phyloP scores from a whole-genome alignment of 2,797 vertebrate species.

The Pangasius macronema region DNA sequence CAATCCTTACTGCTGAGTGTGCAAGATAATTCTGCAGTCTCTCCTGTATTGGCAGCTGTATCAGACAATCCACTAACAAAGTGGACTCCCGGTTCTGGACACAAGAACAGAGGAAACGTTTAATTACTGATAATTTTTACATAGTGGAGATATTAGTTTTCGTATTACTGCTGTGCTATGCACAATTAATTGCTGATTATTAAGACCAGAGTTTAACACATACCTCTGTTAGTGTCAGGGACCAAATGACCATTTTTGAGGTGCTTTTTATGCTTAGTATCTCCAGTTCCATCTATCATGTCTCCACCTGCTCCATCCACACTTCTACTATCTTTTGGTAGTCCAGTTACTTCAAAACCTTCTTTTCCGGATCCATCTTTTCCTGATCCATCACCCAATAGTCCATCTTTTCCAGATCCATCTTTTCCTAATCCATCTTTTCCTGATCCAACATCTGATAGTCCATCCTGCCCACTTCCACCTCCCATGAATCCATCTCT shows the following conservation, averaged over 20 bases:
- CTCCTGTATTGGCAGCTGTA: conserved; percentile 69
- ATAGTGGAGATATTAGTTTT: background rate
- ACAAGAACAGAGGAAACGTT: conserved; percentile 19
- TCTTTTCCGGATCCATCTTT: conserved; percentile 34
- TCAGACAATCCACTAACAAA: conserved; percentile 80
- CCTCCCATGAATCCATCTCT: conserved; percentile 32
- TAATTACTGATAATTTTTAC: background rate
- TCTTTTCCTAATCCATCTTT: conserved; percentile 35
- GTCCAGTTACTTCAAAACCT: conserved; percentile 37
- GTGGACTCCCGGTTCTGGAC: conserved; percentile 65
- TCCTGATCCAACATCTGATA: conserved; percentile 26
- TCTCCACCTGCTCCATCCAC: background rate
- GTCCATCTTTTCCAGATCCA: conserved; percentile 41
- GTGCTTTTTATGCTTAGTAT: conserved; percentile 58
- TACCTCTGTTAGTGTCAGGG: conserved; percentile 66
- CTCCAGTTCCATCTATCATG: conserved; percentile 19
- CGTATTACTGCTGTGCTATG: background rate
- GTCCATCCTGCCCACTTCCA: background rate
- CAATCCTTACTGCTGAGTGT: conserved; percentile 75
- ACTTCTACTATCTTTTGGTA: background rate
- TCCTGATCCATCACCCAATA: conserved; percentile 27
- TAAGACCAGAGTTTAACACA: background rate
- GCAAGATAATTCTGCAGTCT: conserved; percentile 76
- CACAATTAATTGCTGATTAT: background rate
- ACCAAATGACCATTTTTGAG: conserved; percentile 55